Conservation (phyloP, 2,888 invertebrate genomes). For the Drosophila birchii region DNA sequence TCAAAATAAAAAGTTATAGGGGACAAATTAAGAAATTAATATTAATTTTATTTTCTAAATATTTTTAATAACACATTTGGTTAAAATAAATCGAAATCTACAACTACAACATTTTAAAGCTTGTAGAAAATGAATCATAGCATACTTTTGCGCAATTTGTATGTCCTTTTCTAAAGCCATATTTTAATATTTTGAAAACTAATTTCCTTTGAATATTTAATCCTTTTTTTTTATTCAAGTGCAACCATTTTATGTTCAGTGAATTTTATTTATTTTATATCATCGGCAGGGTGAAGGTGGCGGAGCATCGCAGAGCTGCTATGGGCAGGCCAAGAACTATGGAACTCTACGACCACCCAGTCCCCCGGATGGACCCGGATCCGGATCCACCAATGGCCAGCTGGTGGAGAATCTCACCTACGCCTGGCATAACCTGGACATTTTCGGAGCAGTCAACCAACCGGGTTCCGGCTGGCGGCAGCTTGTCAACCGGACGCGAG, state of each 20-base stretch:
- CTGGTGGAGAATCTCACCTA: constrained; percentile 87
- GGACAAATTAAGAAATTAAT: neutral
- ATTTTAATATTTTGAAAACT: too few relatives aligned
- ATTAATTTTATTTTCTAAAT: accelerated
- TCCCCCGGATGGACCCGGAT: constrained; percentile 32
- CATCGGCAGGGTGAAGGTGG: constrained; percentile 42
- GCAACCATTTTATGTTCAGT: neutral
- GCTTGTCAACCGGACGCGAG: constrained; percentile 86
- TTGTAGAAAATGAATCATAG: neutral
- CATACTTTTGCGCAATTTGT: neutral
- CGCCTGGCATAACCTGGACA: constrained; percentile 92
- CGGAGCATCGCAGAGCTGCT: constrained; percentile 73
- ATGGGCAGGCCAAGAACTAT: constrained; percentile 78
- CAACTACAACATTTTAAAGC: neutral
- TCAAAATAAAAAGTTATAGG: neutral
- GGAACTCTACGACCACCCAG: constrained; percentile 72
- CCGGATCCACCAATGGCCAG: constrained; percentile 34
- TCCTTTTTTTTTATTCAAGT: neutral
- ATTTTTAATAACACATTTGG: neutral
- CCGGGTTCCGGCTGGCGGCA: constrained; percentile 83
- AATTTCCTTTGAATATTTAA: neutral
- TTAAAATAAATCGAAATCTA: neutral
- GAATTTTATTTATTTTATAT: neutral
- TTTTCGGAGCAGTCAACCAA: constrained; percentile 88
- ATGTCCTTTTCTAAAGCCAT: neutral